Evolutionary conservation across 2,113 vertebrate species (phyloP), one percentile per base, ranked within the genome.

Genomic region (Eleginops maclovinus): DNA sequence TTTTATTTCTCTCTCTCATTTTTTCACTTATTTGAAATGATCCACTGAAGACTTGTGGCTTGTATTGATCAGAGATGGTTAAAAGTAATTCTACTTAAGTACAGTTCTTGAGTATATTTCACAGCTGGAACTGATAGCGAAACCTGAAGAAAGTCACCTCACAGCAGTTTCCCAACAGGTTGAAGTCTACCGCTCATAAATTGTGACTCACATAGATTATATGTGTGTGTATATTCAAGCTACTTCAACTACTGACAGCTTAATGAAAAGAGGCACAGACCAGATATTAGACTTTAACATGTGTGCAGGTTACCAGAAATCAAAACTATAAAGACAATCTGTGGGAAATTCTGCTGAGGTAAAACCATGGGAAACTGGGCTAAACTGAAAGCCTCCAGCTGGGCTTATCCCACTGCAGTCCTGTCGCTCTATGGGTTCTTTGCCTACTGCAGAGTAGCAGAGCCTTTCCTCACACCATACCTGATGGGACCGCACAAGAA

Each of bases 381-480:
- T 24, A 64, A 79, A 21, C 2, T 72, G 10, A 85, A 31, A 63
- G 60, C 64, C 10, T 86, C 75, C 6, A 44, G 36, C 36, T 95
- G 93, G 94, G 77, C 31, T 68, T 92, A 89, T 54, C 93, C 91
- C 7, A 95, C 94, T 1, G 72, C 74, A 1, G 22, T 95, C 16
- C 86, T 95, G 61, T 93, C 87, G 26, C 56, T 93, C 3, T 95
- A 94, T 3, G 94, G 94, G 1, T 95, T 95, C 83, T 90, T 95
- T 81, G 90, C 90, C 2, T 92, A 93, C 77, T 94, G 91, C 71
- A 90, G 91, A 77, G 87, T 93, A 11, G 92, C 93, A 60, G 93
- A 95, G 67, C 94, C 94, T 12, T 95, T 94, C 56, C 83, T 94
- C 9, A 93, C 92, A 19, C 92, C 93, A 9, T 95, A 95, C 71